Evolutionary conservation across 2,888 invertebrate genomes (phyloP).

Genomic region (Panzeria rudis): DNA sequence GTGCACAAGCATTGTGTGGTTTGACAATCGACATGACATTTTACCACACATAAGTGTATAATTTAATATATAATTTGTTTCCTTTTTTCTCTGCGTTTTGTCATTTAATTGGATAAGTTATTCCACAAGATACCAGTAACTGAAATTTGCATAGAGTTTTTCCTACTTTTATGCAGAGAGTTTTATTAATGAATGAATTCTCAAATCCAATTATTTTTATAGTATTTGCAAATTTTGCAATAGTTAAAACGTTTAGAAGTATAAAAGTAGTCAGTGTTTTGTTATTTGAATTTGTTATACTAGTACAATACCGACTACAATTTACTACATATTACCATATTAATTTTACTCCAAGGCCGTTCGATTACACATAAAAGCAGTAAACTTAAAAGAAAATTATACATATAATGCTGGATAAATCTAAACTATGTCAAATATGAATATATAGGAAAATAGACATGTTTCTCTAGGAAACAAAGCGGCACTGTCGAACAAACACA

Average conservation of each 20-base stretch:
- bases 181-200: slow-evolving; percentile 42
- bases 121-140: slow-evolving; percentile 35
- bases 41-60: slow-evolving; percentile 72
- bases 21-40: slow-evolving; percentile 74
- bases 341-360: too few relatives aligned
- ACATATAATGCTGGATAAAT: too few relatives aligned
- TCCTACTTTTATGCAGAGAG: slow-evolving; percentile 28
- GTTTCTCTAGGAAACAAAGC: too few relatives aligned
- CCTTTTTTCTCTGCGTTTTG: slow-evolving; percentile 32
- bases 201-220: slow-evolving; percentile 29
- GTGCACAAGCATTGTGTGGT: slow-evolving; percentile 68
- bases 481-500: too few relatives aligned
- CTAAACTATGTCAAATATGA: too few relatives aligned
- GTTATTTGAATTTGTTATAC: not conserved
- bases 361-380: too few relatives aligned
- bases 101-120: slow-evolving; percentile 69
- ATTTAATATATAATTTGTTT: slow-evolving; percentile 66
- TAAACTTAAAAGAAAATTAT: too few relatives aligned
- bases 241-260: slow-evolving; percentile 2
- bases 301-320: too few relatives aligned
- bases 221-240: not conserved
- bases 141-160: not conserved
- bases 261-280: not conserved
- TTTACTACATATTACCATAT: too few relatives aligned
- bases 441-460: too few relatives aligned